Base-by-base conservation (phyloP, 2,797 vertebrate species). In the Cryptoblepharus egeriae region DNA sequence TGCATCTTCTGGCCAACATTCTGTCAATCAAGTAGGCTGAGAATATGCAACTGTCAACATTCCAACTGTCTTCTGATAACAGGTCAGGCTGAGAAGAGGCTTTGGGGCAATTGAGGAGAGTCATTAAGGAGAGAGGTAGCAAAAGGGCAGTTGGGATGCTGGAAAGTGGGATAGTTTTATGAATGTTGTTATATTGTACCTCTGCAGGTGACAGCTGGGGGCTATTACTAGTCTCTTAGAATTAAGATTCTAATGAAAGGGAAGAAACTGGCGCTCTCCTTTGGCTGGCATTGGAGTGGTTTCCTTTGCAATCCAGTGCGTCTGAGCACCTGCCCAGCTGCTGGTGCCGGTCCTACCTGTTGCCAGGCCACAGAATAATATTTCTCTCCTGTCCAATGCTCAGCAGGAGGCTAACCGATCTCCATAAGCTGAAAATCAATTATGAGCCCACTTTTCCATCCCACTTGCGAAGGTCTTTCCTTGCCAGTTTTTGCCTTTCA, bases 321-420 rank as follows among this genome's bases (percentile, higher is more conserved):
- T 68, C 52, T 78, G 70, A 76, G 76, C 60, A 79, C 9, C 37
- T 69, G 32, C 64, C 72, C 64, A 75, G 77, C 45, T 68, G 28
- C 65, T 28, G 67, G 22, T n/a, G 8, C 67, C 4, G 83, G n/a
- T 60, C 26, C 57, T 79, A 60, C 30, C 68, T 32, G 81, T 83
- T 77, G 81, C 81, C 52, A 73, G 37, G 69, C 63, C 55, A 30
- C 28, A 30, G 55, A 18, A 67, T 58, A 78, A 65, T 28, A 73
- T 83, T 72, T 74, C 28, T 22, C 35, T 39, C 18, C 8, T 52
- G 39, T 30, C 45, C 52, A 39, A 52, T 77, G 60, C 75, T 73
- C 61, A 28, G 52, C 58, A 3, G 67, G 11, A 65, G 49, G 35
- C 30, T 67, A 45, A 45, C 61, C 7, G 52, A 67, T 67, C 42